Evolutionary conservation across 1,140 invertebrate genomes (phyloP).

Genomic region (Grapholita molesta): DNA sequence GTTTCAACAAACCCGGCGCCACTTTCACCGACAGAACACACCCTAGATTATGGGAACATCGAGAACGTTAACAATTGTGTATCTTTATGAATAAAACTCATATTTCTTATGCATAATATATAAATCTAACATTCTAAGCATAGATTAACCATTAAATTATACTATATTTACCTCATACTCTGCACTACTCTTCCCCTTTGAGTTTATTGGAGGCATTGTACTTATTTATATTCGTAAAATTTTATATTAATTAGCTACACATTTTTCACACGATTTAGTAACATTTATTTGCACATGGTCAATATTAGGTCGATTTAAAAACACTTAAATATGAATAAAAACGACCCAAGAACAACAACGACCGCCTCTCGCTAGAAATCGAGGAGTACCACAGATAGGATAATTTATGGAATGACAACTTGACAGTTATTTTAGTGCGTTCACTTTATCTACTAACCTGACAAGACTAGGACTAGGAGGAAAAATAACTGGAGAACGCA

Average conservation of each 20-base stretch:
- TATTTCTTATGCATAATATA: neutral
- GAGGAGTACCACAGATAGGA: neutral
- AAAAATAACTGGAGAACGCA: no score
- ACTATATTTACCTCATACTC: slow-evolving; percentile 70
- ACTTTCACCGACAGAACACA: slow-evolving; percentile 14
- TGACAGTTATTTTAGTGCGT: neutral
- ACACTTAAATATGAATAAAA: slow-evolving; percentile 44
- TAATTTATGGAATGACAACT: neutral
- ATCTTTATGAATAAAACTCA: neutral
- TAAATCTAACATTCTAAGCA: neutral
- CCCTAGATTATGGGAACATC: slow-evolving; percentile 6
- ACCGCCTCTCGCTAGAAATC: slow-evolving; percentile 1
- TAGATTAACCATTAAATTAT: slow-evolving; percentile 1
- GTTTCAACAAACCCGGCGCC: neutral
- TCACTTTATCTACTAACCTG: no score
- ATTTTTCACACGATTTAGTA: neutral
- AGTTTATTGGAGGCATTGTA: slow-evolving; percentile 66
- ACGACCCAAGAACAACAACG: slow-evolving; percentile 25
- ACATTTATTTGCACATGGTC: slow-evolving; percentile 33
- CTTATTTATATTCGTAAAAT: slow-evolving; percentile 19
- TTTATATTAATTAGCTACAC: neutral
- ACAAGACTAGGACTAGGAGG: no score
- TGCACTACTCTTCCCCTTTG: slow-evolving; percentile 64
- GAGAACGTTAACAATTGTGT: neutral
- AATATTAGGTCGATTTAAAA: slow-evolving; percentile 35